Conservation (phyloP, 23 tunicate species). For the Ciona savignyi region DNA sequence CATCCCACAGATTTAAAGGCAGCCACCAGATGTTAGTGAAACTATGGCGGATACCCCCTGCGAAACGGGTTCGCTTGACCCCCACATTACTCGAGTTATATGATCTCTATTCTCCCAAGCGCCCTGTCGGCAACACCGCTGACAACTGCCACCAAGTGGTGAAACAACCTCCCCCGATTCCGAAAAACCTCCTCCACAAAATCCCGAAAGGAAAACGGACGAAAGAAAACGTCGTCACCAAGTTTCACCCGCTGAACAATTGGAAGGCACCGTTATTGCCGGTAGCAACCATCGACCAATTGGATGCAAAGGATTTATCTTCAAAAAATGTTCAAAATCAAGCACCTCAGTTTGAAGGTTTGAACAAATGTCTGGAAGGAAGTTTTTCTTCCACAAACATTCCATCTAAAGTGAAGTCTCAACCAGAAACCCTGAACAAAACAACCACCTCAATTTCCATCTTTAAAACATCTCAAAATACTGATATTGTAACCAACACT, state of each 20-base stretch:
- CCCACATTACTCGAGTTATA: slow-evolving; percentile 19
- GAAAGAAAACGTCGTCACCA: slow-evolving; percentile 19
- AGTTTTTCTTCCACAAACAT: no score
- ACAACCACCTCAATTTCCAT: no score
- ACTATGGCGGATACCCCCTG: slow-evolving; percentile 28
- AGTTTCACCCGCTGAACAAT: slow-evolving; percentile 2
- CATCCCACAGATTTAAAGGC: slow-evolving; percentile 55
- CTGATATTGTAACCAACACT: no score
- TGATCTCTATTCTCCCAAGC: slow-evolving; percentile 40
- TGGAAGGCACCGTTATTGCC: neutral
- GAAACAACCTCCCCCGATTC: neutral
- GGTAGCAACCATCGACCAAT: neutral
- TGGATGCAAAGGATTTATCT: neutral
- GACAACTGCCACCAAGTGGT: neutral
- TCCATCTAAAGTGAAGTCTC: no score
- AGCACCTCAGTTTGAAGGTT: no score
- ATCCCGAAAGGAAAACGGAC: slow-evolving; percentile 19
- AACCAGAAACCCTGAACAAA: no score
- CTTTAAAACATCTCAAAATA: no score
- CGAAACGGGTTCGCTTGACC: slow-evolving; percentile 19
- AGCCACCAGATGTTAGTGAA: slow-evolving; percentile 30
- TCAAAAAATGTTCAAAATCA: no score
- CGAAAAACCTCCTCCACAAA: neutral
- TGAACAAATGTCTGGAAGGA: no score
- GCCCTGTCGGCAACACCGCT: neutral